These are phyloP conservation scores for Rhinoraja longicauda DNA, from an alignment of 2,797 vertebrate species.

Conservation along the genomic window DNA sequence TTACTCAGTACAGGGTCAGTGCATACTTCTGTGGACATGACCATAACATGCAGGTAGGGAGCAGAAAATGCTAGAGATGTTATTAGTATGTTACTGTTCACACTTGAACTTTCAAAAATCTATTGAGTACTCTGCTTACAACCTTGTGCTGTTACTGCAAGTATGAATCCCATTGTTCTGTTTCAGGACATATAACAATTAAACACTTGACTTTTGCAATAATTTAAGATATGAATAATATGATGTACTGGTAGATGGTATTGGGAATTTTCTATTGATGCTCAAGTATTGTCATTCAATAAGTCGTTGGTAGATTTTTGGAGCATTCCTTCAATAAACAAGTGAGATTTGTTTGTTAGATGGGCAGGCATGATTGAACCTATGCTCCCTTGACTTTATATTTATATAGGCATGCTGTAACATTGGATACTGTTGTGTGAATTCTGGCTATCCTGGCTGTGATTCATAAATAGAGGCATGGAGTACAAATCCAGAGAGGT, in stretches of 20 bases:
- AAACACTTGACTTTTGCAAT: no score
- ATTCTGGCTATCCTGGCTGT: neutral
- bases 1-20: slow-evolving; percentile 69
- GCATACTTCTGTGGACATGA: slow-evolving; percentile 87
- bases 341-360: neutral
- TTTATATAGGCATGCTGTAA: neutral
- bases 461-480: no score
- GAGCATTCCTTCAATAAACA: no score
- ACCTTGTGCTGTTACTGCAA: no score
- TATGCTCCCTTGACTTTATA: neutral
- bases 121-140: no score
- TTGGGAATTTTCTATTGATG: neutral
- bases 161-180: no score
- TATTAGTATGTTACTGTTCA: neutral
- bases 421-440: neutral
- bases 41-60: slow-evolving; percentile 83
- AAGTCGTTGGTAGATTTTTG: neutral
- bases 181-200: no score
- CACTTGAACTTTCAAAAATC: neutral
- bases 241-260: neutral
- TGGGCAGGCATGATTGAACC: neutral
- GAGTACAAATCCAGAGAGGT: no score
- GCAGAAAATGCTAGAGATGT: neutral
- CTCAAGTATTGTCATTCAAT: neutral
- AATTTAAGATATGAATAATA: no score